Evolutionary conservation across 2,888 invertebrate genomes (phyloP), one percentile per base, ranked within the genome.

Genomic region (Ectemnius continuus): DNA sequence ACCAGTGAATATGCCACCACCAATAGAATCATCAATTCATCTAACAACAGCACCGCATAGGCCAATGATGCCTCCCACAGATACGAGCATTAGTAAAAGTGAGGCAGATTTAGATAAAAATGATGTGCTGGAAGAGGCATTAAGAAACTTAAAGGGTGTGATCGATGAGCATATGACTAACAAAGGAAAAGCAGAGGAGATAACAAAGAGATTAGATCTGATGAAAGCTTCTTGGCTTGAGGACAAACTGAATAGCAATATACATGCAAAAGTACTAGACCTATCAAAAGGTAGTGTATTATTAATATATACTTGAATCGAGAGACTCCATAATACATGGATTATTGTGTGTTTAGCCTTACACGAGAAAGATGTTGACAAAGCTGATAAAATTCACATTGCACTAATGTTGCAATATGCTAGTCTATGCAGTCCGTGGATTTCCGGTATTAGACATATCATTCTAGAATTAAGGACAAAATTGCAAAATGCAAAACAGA

Each of bases 361-460:
- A 46, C 88, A 87, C 85, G 91, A 91, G 65, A 91, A 92, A 58
- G 88, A 92, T 60, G 91, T 92, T 2, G 91, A 88, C 14, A 90
- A 88, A 86, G 94, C 94, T 28, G 93, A 94, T 88, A 92, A 93
- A 70, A 91, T 94, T 62, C 94, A 94, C 80, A 89, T 93, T 84
- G 91, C 92, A 0, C 87, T 94, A 18, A 93, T 94, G 93, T 92
- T 93, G 78, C 93, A 93, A 74, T 91, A 94, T 90, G 92, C 93
- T 0, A 91, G 92, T 73, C 86, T 91, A 8, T 94, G 94, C 0
- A 92, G 93, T 61, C 91, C 91, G 1, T 94, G 94, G 94, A 94
- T 94, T 92, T 92, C 93, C 0, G 94, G 93, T 57, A 91, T 94
- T 36, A 93, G 94, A 82, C 93, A 93, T 73, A 89, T 94, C 0